phyloP scores from a whole-genome alignment of 2,888 invertebrate species.

The Lochmaea capreae region DNA sequence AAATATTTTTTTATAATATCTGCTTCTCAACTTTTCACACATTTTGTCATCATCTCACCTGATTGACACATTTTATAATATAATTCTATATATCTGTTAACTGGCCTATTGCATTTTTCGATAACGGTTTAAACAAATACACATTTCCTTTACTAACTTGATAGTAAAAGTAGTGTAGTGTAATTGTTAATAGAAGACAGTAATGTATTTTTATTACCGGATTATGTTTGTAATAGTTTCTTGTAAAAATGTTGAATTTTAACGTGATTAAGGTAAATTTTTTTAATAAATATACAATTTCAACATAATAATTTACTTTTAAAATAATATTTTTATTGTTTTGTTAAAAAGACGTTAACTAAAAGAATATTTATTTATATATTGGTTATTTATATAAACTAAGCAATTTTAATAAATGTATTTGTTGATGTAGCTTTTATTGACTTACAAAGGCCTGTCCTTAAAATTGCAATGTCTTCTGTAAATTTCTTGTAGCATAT shows the following conservation, averaged over 20 bases:
- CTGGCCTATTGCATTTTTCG: constrained; percentile 2
- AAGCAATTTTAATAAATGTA: too few relatives aligned
- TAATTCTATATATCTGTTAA: not conserved
- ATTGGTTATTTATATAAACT: too few relatives aligned
- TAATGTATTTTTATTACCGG: not conserved
- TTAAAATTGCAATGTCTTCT: too few relatives aligned
- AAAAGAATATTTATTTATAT: too few relatives aligned
- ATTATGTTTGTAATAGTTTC: not conserved
- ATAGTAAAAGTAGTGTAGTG: not conserved
- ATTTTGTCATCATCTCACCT: too few relatives aligned
- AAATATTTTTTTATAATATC: too few relatives aligned
- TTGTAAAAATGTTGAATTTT: constrained; percentile 10
- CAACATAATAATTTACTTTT: not conserved
- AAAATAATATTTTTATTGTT: not conserved
- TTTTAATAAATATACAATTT: not conserved
- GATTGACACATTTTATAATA: not conserved
- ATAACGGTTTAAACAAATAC: constrained; percentile 19
- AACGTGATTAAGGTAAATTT: constrained; percentile 7
- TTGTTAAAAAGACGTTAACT: not conserved
- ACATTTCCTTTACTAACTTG: constrained; percentile 6
- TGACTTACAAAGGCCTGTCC: too few relatives aligned
- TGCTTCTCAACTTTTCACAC: too few relatives aligned
- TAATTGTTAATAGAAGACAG: not conserved
- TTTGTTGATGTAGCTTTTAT: too few relatives aligned
- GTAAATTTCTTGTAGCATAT: too few relatives aligned